Base-by-base conservation (phyloP, 2,113 vertebrate genomes). In the Leuciscus idus region DNA sequence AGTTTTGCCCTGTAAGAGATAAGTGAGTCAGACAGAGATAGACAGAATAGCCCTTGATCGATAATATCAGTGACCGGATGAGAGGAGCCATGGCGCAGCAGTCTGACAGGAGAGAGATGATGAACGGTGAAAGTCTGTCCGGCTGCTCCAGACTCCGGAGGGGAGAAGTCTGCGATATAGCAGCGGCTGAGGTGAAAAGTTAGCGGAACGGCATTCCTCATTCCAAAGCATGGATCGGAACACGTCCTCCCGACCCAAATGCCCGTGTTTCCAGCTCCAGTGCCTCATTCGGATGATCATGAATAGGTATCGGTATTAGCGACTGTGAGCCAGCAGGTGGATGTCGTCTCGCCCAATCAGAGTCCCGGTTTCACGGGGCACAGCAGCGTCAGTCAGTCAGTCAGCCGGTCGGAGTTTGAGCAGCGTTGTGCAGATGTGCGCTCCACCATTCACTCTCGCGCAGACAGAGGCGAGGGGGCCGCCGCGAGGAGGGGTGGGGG, bases 371-470 rank as follows among this genome's bases (percentile, higher is more conserved):
- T 33, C n/a, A 55, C 79, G 87, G 84, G 74, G 70, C 80, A 62
- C 13, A 76, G 62, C 75, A 19, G 62, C 57, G 66, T 28, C 74
- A 52, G 74, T 76, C 73, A 55, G 75, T 17, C 74, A 77, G 43
- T 43, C 39, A 74, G 70, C 81, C 89, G 83, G 83, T 64, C 90
- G 87, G 90, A 90, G 91, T 93, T 93, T 93, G 92, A 91, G 90
- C 88, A 88, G 88, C 90, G 93, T 92, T 92, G 93, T 91, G 92
- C 94, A 94, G 93, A 92, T 92, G 91, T 92, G 93, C 92, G 90
- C 93, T 90, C 92, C 91, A 93, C 91, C 93, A 94, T 93, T 94
- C 91, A 93, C 87, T 83, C 87, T 80, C 89, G 46, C 88, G 76
- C 92, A 84, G 87, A 83, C 89, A 91, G 89, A 84, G 87, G 48